Evolutionary conservation across 1,140 invertebrate species (phyloP).

Genomic region (Dendroctonus valens): DNA sequence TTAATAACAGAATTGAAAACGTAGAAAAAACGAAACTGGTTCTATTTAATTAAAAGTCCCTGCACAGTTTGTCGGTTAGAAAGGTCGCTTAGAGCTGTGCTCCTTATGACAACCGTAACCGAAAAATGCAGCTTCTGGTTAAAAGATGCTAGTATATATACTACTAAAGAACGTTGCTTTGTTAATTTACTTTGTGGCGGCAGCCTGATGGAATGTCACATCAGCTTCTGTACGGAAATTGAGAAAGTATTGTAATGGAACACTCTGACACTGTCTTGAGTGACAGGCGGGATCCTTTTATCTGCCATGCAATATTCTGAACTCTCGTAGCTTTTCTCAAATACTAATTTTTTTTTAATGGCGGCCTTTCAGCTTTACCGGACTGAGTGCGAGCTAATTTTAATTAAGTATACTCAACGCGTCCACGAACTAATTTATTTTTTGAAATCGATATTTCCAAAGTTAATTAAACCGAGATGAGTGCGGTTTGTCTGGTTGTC

Average conservation of each 20-base stretch:
- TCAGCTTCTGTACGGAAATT: conserved; percentile 50
- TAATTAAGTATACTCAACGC: conserved; percentile 19
- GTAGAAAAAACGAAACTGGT: no score
- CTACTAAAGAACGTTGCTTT: conserved; percentile 40
- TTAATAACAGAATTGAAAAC: no score
- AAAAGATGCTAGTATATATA: conserved; percentile 8
- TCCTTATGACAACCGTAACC: no score
- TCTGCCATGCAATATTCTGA: conserved; percentile 45
- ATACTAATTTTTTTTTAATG: conserved; percentile 41
- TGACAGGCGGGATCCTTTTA: conserved; percentile 51
- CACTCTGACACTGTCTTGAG: conserved; percentile 38
- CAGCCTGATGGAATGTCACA: conserved; percentile 51
- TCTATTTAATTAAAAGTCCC: no score
- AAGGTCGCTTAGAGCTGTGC: no score
- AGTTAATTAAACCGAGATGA: conserved; percentile 27
- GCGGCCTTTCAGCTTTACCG: conserved; percentile 7
- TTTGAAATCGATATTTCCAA: conserved; percentile 25
- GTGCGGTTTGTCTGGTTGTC: conserved; percentile 15
- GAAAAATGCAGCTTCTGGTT: conserved; percentile 10
- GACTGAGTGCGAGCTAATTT: conserved; percentile 19
- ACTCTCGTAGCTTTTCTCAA: conserved; percentile 39
- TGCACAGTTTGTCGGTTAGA: no score
- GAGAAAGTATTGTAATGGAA: conserved; percentile 51
- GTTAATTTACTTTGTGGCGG: conserved; percentile 50
- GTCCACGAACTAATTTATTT: conserved; percentile 24